These are phyloP conservation scores for Hyposmocoma kahamanoa DNA, from an alignment of 1,140 invertebrate species.

Conservation along the genomic window DNA sequence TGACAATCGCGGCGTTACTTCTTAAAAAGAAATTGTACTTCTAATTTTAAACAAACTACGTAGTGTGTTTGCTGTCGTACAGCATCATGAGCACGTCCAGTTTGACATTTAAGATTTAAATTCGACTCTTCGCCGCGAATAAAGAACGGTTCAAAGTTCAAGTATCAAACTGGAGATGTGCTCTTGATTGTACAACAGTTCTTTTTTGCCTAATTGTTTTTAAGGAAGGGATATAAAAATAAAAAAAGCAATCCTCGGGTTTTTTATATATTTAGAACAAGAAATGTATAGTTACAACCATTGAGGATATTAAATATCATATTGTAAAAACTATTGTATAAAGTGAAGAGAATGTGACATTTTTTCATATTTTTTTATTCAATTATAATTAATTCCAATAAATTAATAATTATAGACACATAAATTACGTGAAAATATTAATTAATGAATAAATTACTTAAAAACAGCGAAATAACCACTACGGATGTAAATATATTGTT, in stretches of 20 bases:
- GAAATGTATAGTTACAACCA: slow-evolving; percentile 76
- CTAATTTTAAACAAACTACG: no score
- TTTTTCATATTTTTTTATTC: slow-evolving; percentile 60
- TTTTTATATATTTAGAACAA: slow-evolving; percentile 76
- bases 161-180: no score
- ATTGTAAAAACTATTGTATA: slow-evolving; percentile 75
- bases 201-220: no score
- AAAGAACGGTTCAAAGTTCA: no score
- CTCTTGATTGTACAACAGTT: no score
- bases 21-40: no score
- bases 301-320: slow-evolving; percentile 76
- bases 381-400: slow-evolving; percentile 70
- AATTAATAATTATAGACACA: slow-evolving; percentile 73
- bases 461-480: slow-evolving; percentile 68
- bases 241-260: slow-evolving; percentile 40
- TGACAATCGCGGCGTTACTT: no score
- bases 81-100: no score
- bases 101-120: no score
- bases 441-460: slow-evolving; percentile 66
- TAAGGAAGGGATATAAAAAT: slow-evolving; percentile 20
- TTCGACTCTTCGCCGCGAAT: no score
- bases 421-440: slow-evolving; percentile 71
- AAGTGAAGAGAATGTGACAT: slow-evolving; percentile 74
- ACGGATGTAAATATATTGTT: slow-evolving; percentile 69
- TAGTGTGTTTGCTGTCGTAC: no score